Evolutionary conservation across 2,113 vertebrate genomes (phyloP).

Genomic region (Agapornis roseicollis): DNA sequence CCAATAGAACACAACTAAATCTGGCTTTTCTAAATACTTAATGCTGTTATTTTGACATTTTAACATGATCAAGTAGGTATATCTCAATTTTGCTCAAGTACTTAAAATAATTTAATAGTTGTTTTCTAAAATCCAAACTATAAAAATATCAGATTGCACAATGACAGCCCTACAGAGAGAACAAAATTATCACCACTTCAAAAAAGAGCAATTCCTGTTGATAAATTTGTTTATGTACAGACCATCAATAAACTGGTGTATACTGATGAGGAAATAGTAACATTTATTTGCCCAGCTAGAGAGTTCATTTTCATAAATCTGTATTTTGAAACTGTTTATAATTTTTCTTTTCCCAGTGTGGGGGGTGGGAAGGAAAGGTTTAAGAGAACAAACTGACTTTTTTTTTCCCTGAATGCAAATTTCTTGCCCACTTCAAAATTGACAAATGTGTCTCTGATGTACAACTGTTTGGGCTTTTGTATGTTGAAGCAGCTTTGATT

Average conservation of each 20-base stretch:
- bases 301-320: slow-evolving; percentile 5
- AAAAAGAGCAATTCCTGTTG: neutral
- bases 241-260: neutral
- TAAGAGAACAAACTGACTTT: neutral
- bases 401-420: neutral
- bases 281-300: neutral
- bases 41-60: neutral
- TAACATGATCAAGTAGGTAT: neutral
- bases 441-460: neutral
- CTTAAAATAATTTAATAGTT: neutral
- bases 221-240: neutral
- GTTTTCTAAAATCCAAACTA: neutral
- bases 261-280: neutral
- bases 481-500: neutral
- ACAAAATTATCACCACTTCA: neutral
- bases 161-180: neutral
- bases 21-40: neutral
- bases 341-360: neutral
- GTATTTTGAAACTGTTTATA: neutral
- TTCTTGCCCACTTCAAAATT: neutral
- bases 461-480: neutral
- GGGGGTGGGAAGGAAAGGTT: neutral
- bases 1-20: neutral
- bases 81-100: neutral
- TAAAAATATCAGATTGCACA: neutral